Evolutionary conservation across 2,888 invertebrate species (phyloP), one percentile per base, ranked within the genome.

Genomic region (Ditylenchus weischeri): DNA sequence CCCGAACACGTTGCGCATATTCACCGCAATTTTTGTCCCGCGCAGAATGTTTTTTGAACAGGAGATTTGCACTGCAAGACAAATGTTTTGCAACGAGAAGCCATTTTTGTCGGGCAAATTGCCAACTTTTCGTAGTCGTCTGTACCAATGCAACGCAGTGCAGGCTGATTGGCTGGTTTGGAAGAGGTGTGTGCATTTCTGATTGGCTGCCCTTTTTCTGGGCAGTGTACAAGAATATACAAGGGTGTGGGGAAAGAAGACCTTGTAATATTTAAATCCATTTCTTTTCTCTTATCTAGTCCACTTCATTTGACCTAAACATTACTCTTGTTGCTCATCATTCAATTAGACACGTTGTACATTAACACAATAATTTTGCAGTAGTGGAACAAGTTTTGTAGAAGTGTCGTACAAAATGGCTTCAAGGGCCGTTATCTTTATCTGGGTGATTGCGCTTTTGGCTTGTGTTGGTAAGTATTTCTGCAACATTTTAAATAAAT

Each of bases 391-490:
- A 29, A 29, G 5, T 2, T 29, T 29, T 29, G 29, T 5, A 29
- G 29, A 29, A 29, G 29, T 29, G 29, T 54, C 2, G 15, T 54
- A 1, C 23, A 47, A 36, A 38, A 70, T 70, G 73, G 73, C 59
- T 38, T 64, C 72, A 36, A 65, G 54, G 36, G 36, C 61, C 21
- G 49, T 62, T 15, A 62, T 70, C 47, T 21, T 74, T 13, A 66
- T 71, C 47, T 73, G 73, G 70, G 10, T 71, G 8, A 38, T 60
- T 18, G 65, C 65, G 6, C n/a, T 68, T 11, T 11, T 71, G 59
- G 38, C 75, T 13, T 62, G 63, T n/a, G 54, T 65, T 49, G 74
- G 73, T 72, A 54, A 43, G 60, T 35, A 18, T 11, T 8, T 11
- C 48, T 64, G 57, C 23, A 51, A 48, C 21, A 54, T 51, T 21